These are phyloP conservation scores for Callorhinus ursinus DNA, from an alignment of 2,113 vertebrate genomes.

Conservation along the genomic window DNA sequence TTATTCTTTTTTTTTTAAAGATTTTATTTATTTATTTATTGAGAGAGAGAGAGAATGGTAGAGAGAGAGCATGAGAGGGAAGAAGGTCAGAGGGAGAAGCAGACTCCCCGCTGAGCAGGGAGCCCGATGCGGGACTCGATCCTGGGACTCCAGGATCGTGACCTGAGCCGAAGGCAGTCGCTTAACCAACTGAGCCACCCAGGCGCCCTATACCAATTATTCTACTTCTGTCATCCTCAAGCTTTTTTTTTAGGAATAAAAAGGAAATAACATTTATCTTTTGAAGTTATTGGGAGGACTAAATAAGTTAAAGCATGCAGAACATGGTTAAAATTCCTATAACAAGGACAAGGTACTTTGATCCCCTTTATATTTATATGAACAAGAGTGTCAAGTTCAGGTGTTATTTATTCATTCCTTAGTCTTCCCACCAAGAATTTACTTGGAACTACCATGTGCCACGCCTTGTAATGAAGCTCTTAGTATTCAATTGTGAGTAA, in stretches of 20 bases:
- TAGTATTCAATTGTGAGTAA: background rate
- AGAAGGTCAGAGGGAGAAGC: no score
- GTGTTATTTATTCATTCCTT: background rate
- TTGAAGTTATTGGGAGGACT: background rate
- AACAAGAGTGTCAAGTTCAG: background rate
- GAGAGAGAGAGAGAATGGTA: no score
- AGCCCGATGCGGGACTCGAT: no score
- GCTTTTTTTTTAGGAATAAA: background rate
- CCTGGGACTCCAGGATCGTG: no score
- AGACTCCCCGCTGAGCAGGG: no score
- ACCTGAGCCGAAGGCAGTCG: no score
- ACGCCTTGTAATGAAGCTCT: background rate
- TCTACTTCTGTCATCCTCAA: background rate
- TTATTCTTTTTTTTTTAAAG: background rate
- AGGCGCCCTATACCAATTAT: background rate
- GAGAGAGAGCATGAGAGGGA: no score
- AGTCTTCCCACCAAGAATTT: background rate
- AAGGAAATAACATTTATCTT: background rate
- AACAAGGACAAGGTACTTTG: background rate
- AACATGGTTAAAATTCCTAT: background rate
- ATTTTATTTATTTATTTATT: no score
- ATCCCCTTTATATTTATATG: background rate
- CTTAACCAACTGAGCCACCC: no score
- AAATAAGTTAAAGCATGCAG: background rate
- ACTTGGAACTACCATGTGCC: background rate